Percentiles rank a stretch among this genome's conserved stretches.
phyloP scores from a whole-genome alignment of 2,797 vertebrate species.

The Platyrinchus mystaceus region DNA sequence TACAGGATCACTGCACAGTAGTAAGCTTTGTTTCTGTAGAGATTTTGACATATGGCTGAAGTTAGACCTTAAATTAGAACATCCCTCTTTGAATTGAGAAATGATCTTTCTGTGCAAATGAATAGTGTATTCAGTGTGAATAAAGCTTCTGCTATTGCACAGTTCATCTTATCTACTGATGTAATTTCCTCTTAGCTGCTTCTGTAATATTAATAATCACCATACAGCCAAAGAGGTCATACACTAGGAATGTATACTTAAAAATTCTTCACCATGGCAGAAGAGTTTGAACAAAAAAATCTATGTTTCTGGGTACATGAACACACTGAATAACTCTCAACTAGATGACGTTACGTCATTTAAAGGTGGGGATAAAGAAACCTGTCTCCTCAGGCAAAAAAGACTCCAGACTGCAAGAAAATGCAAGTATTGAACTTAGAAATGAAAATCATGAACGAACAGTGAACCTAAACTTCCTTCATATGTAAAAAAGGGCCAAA shows the following conservation, averaged over 20 bases:
- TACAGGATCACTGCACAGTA: constrained; percentile 67
- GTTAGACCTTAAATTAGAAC: constrained; percentile 80
- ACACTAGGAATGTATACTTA: constrained; percentile 56
- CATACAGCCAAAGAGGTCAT: constrained; percentile 63
- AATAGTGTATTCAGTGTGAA: constrained; percentile 78
- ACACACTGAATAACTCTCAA: not conserved
- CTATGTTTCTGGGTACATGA: constrained; percentile 25
- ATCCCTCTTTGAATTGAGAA: constrained; percentile 74
- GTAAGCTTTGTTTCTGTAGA: constrained; percentile 74
- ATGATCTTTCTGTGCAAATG: constrained; percentile 78
- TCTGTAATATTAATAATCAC: constrained; percentile 71
- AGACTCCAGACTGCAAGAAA: not conserved
- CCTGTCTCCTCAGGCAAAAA: not conserved
- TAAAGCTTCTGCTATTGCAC: constrained; percentile 72
- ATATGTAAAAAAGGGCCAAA: not conserved
- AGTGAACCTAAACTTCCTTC: not conserved
- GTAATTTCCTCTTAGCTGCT: constrained; percentile 75
- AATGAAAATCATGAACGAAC: not conserved
- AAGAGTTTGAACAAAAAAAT: constrained; percentile 37
- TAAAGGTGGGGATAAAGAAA: constrained; percentile 37
- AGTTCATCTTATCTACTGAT: constrained; percentile 72
- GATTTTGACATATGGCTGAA: constrained; percentile 76
- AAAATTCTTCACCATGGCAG: not conserved
- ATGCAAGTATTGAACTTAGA: not conserved
- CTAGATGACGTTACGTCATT: not conserved